These are phyloP conservation scores for Notechis scutatus DNA, from an alignment of 2,113 vertebrate species.

Conservation along the genomic window DNA sequence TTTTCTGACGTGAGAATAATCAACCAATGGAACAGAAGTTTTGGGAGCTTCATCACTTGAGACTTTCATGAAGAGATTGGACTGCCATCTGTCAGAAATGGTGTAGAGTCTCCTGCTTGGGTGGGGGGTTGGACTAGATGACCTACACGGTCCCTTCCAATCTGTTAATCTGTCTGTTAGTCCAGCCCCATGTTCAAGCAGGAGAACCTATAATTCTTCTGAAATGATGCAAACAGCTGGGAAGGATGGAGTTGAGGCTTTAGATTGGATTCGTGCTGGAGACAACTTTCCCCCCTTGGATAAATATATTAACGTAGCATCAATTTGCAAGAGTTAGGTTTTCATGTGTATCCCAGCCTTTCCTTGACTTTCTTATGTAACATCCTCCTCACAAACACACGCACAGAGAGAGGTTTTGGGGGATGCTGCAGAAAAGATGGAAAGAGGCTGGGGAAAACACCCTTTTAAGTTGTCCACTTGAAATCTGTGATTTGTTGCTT, in stretches of 20 bases:
- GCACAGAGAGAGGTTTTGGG: not conserved
- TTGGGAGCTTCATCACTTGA: too few species aligned
- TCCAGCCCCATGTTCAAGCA: too few species aligned
- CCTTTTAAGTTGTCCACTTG: not conserved
- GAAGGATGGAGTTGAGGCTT: not conserved
- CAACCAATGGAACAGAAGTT: too few species aligned
- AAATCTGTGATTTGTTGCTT: constrained; percentile 20
- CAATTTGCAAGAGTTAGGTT: not conserved
- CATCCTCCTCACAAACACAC: not conserved
- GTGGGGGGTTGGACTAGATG: too few species aligned
- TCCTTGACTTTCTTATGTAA: not conserved
- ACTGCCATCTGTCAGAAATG: too few species aligned
- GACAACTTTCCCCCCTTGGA: not conserved
- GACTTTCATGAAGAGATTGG: too few species aligned
- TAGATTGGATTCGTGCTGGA: not conserved
- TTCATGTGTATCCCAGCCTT: not conserved
- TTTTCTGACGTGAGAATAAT: too few species aligned
- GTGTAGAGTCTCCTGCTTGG: too few species aligned
- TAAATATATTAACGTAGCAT: too few species aligned
- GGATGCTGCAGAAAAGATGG: not conserved
- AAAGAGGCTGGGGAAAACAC: not conserved
- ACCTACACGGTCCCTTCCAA: too few species aligned
- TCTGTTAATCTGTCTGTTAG: too few species aligned
- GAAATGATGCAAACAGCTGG: not conserved
- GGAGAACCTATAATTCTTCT: not conserved